These are phyloP conservation scores for Eumerus sabulonum DNA, from an alignment of 2,888 invertebrate species.

Conservation along the genomic window DNA sequence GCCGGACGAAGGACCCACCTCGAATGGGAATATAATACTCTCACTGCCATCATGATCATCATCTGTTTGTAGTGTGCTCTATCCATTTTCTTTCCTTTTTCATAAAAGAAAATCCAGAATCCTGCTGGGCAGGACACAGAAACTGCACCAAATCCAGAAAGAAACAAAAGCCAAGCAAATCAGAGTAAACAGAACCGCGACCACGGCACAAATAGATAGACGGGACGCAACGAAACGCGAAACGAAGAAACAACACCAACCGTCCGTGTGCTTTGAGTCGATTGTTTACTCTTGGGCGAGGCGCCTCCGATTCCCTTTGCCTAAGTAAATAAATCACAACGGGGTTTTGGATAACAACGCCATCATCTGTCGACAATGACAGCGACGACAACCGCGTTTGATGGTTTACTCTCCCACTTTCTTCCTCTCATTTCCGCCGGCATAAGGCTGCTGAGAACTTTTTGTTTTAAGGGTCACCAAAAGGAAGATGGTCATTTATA, in stretches of 20 bases:
- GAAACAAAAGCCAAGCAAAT: constrained; percentile 35
- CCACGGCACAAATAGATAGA: not conserved
- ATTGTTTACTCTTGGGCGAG: constrained; percentile 42
- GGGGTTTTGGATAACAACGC: constrained; percentile 29
- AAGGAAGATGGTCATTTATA: constrained; percentile 5
- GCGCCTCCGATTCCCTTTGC: constrained; percentile 43
- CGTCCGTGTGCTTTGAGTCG: constrained; percentile 18
- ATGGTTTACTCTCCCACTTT: constrained; percentile 14
- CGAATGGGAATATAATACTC: constrained; percentile 43
- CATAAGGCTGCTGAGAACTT: not conserved
- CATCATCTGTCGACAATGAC: constrained; percentile 23
- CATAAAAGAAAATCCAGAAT: not conserved
- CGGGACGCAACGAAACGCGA: not conserved
- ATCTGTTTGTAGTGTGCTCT: not conserved
- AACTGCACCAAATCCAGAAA: constrained; percentile 30
- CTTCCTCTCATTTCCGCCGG: too few relatives aligned
- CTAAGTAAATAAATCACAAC: constrained; percentile 57
- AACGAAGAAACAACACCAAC: constrained; percentile 7
- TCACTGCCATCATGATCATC: constrained; percentile 1
- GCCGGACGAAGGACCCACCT: constrained; percentile 6
- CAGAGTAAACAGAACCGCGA: constrained; percentile 29
- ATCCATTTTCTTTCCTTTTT: constrained; percentile 5
- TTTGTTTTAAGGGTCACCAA: constrained; percentile 19
- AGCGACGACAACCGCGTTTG: constrained; percentile 5
- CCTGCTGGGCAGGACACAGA: constrained; percentile 14